Percentiles rank a stretch among this genome's conserved stretches.
Evolutionary conservation across 2,113 vertebrate species (phyloP).

Genomic region (Corythoichthys intestinalis): DNA sequence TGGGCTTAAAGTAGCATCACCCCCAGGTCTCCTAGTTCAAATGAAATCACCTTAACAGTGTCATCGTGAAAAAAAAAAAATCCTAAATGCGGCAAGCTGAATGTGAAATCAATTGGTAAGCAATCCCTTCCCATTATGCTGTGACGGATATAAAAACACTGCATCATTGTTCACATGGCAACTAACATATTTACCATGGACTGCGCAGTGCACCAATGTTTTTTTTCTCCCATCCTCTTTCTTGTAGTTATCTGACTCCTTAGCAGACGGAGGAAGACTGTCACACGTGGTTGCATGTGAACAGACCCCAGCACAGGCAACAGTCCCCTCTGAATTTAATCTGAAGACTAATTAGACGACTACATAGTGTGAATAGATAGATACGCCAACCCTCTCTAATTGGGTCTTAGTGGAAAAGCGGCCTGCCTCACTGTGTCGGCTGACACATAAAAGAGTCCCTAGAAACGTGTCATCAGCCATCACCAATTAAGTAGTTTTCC

Average conservation of each 20-base stretch:
- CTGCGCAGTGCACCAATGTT: not conserved
- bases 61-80: not conserved
- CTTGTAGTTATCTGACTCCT: conserved; percentile 2
- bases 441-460: conserved; percentile 32
- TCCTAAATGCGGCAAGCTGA: not conserved
- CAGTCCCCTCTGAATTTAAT: conserved; percentile 38
- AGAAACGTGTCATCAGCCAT: conserved; percentile 17
- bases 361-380: conserved; percentile 31
- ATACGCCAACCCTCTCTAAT: conserved; percentile 44
- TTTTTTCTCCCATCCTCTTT: not conserved
- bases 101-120: not conserved
- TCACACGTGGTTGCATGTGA: conserved; percentile 43
- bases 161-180: not conserved
- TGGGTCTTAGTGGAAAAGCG: conserved; percentile 26
- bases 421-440: conserved; percentile 20
- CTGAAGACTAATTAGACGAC: conserved; percentile 41
- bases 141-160: not conserved
- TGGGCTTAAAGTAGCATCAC: conserved; percentile 1
- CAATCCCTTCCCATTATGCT: not conserved
- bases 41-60: not conserved
- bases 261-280: conserved; percentile 26
- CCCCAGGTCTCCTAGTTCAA: not conserved
- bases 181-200: not conserved
- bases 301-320: conserved; percentile 4
- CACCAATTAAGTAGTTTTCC: conserved; percentile 20